A percentile compares a stretch with the other conserved stretches of the same genome.
These are phyloP conservation scores for Crocuta crocuta DNA, from an alignment of 2,113 vertebrate genomes.

Conservation along the genomic window DNA sequence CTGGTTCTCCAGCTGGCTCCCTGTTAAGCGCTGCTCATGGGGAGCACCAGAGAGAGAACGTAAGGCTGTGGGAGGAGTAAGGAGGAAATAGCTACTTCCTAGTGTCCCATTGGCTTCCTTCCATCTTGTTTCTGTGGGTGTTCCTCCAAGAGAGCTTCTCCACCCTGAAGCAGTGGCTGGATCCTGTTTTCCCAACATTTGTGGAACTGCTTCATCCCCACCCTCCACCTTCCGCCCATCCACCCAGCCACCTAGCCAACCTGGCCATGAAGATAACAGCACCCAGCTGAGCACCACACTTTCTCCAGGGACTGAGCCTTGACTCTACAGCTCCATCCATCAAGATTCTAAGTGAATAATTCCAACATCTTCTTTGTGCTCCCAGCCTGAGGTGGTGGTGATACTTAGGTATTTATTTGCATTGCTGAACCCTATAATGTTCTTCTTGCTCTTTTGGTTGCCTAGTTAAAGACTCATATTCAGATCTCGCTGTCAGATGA, in stretches of 20 bases:
- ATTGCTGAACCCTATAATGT: neutral
- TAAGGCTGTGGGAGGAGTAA: neutral
- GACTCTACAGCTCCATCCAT: too few relatives aligned
- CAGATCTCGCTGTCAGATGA: neutral
- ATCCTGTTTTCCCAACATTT: neutral
- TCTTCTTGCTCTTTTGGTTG: neutral
- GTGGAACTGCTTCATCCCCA: neutral
- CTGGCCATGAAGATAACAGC: neutral
- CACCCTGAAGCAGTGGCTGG: neutral
- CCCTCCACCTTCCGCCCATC: fast-evolving
- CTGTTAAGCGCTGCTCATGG: neutral
- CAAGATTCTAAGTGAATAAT: neutral
- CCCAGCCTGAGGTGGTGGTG: neutral
- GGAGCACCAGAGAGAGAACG: neutral
- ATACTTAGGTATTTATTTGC: neutral
- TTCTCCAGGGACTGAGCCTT: neutral
- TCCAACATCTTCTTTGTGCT: neutral
- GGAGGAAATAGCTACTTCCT: too few relatives aligned
- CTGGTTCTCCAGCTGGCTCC: neutral
- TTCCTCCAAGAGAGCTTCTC: neutral
- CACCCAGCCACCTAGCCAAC: too few relatives aligned
- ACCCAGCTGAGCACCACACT: fast-evolving
- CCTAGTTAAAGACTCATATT: neutral
- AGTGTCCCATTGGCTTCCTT: neutral
- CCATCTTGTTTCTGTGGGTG: neutral